These are phyloP conservation scores for Coremacera marginata DNA, from an alignment of 2,888 invertebrate species.

Conservation along the genomic window DNA sequence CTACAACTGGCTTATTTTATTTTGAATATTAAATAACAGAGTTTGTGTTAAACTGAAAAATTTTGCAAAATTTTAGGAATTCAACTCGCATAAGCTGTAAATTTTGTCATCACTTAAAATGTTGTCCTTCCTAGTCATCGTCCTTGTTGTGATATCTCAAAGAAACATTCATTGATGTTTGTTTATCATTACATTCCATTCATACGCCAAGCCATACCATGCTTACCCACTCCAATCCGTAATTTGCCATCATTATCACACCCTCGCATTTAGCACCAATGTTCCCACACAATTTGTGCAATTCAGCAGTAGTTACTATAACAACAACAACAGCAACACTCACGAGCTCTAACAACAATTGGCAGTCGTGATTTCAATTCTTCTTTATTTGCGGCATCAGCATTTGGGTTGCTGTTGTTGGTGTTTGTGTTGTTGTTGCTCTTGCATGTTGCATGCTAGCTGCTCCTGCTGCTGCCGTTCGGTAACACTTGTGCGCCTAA, in stretches of 20 bases:
- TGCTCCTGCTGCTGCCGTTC: constrained; percentile 8
- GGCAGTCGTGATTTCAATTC: constrained; percentile 33
- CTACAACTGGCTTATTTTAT: no score
- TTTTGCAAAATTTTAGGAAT: not conserved
- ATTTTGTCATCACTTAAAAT: not conserved
- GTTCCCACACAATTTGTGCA: constrained; percentile 22
- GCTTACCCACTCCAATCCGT: not conserved
- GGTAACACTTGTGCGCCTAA: constrained; percentile 29
- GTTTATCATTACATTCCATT: not conserved
- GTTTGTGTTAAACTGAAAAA: no score
- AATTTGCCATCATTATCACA: constrained; percentile 1
- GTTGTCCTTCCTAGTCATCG: not conserved
- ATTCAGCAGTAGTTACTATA: constrained; percentile 14
- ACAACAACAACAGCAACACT: constrained; percentile 3
- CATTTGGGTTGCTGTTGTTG: constrained; percentile 42
- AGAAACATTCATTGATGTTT: not conserved
- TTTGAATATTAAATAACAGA: no score
- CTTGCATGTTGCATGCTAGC: constrained; percentile 17
- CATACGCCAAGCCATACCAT: not conserved
- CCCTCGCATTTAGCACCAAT: not conserved
- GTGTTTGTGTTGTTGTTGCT: constrained; percentile 7
- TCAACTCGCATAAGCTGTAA: not conserved
- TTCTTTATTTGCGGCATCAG: constrained; percentile 54
- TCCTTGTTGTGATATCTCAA: not conserved
- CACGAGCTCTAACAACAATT: not conserved